Evolutionary conservation across 2,113 vertebrate species (phyloP).

Genomic region (Dinomys branickii): DNA sequence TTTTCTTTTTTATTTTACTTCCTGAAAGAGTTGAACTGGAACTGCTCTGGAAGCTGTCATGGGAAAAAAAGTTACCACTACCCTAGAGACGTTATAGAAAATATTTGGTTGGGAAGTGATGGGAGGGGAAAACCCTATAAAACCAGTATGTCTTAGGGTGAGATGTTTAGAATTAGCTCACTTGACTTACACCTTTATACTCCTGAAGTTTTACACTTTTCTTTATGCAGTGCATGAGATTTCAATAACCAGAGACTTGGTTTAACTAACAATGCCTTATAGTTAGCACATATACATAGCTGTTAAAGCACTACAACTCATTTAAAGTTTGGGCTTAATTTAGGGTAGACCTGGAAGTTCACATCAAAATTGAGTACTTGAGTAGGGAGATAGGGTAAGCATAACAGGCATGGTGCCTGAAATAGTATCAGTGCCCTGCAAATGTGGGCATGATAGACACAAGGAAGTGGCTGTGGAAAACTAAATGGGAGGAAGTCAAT

Average conservation of each 20-base stretch:
- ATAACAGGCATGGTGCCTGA: not conserved
- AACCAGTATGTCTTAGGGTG: not conserved
- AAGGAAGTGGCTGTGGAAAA: not conserved
- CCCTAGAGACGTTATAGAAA: not conserved
- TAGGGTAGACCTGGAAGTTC: not conserved
- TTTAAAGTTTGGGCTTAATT: not conserved
- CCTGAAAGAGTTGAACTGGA: not conserved
- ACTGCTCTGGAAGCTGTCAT: not conserved
- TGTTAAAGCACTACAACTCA: not conserved
- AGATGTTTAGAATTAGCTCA: not conserved
- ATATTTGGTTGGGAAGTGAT: not conserved
- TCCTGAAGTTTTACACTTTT: not conserved
- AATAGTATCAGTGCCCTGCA: not conserved
- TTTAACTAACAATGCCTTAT: not conserved
- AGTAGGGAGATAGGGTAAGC: not conserved
- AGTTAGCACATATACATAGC: not conserved
- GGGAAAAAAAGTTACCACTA: not conserved
- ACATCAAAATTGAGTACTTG: not conserved
- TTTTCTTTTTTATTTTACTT: not conserved
- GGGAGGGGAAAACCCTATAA: not conserved
- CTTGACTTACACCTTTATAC: not conserved
- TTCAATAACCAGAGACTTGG: not conserved
- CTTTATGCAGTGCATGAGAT: not conserved
- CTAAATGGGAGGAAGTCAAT: not conserved
- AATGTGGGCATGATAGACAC: too few species aligned